Base-by-base conservation (phyloP, 2,888 invertebrate genomes). In the Cheilosia scutellata region DNA sequence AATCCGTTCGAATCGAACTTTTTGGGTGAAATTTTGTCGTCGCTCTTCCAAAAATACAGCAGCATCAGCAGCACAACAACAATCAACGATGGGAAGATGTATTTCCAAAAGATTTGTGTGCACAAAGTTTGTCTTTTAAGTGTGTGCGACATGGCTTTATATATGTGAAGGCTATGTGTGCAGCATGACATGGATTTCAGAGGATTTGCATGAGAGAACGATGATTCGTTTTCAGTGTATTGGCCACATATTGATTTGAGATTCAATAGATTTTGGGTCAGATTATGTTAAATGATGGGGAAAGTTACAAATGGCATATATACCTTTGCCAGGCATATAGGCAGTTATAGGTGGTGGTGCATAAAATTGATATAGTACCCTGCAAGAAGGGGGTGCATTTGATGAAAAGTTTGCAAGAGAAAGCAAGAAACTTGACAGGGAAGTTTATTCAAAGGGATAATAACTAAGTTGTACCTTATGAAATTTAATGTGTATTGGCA, bases 211-310 rank as follows among this genome's bases (percentile, higher is more conserved):
- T 78, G 51, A 13, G 37, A 5, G 27, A 71, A 42, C 27, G 44
- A 63, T 62, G 68, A 60, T 60, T 58, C 25, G 2, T 71, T 49
- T 13, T 55, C 31, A 33, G 25, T 68, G 49, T 53, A 44, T 62
- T 66, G 53, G 62, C 53, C 68, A 53, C 44, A 71, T 78, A 78
- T 78, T 63, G 71, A 78, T 71, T 78, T 62, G 78, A 9, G 58
- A 65, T 71, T 78, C 57, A 40, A 57, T 37, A 51, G 65, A 65
- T 71, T 57, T 63, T 49, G 13, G 78, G 71, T 78, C 57, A 71
- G 71, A 70, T 65, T 63, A 65, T 53, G 47, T 51, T 72, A 49
- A 72, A 60, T 60, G 71, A 58, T 72, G 58, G 51, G 7, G 13
- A 60, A 72, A 72, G 49, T 60, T 58, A 25, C 49, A 31, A n/a